Base-by-base conservation (phyloP, 2,113 vertebrate species). In the Mugil cephalus region DNA sequence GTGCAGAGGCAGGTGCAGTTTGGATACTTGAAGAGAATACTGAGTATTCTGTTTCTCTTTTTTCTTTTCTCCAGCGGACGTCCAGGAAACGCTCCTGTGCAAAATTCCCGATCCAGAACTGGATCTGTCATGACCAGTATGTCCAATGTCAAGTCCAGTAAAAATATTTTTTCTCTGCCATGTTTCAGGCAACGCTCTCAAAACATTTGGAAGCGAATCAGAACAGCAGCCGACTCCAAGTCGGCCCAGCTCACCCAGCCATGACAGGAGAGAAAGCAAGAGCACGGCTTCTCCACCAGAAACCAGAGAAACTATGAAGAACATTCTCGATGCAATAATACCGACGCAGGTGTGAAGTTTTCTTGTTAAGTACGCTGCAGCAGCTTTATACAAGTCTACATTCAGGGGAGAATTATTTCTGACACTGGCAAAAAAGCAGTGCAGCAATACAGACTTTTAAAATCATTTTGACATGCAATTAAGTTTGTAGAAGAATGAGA, bases 121-220 rank as follows among this genome's bases (percentile, higher is more conserved):
- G 1, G 7, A 67, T 42, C 39, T 70, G 52, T 43, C 2, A 1
- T n/a, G 38, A 73, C 7, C n/a, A n/a, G n/a, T n/a, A n/a, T n/a
- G n/a, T n/a, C n/a, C n/a, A n/a, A n/a, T n/a, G n/a, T 40, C 4
- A 65, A 46, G 47, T 50, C 10, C n/a, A 15, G 35, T 50, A n/a
- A 39, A 60, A n/a, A 7, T 38, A 6, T 30, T 12, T 19, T 21
- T 45, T 19, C 65, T 39, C 48, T 45, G 35, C 30, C 65, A 14
- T 85, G 43, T 50, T 50, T 59, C 21, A 99, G 97, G 94, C 80
- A 96, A 96, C 0, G 95, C 97, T 64, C 95, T 98, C 11, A 88
- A 87, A 80, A 93, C 91, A 47, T 99, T 98, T 82, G 95, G 93
- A 72, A 95, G 95, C 0, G 95, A 85, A 61, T 90, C 93, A 19